Evolutionary conservation across 2,797 vertebrate genomes (phyloP).

Genomic region (Hylomyscus alleni): DNA sequence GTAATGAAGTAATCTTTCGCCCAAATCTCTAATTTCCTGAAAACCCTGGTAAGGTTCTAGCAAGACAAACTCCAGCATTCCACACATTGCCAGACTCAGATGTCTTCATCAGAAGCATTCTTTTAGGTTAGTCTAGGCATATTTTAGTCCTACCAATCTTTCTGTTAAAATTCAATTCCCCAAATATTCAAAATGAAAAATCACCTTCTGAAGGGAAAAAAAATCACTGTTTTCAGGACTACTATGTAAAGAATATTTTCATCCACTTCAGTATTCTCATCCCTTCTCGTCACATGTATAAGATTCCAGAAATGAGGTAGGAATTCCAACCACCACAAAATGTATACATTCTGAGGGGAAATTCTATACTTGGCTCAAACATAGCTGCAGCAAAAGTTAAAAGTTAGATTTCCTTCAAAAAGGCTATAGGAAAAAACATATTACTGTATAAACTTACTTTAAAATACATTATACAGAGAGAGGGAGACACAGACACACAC

Average conservation of each 20-base stretch:
- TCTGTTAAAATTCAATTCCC: conserved; percentile 5
- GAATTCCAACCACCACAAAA: neutral
- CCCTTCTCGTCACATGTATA: neutral
- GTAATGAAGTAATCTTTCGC: conserved; percentile 47
- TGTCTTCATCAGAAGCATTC: conserved; percentile 34
- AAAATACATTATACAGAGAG: neutral
- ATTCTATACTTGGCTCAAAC: conserved; percentile 36
- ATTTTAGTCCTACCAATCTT: conserved; percentile 5
- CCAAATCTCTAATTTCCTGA: conserved; percentile 73
- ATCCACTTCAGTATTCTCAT: conserved; percentile 44
- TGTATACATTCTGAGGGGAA: conserved; percentile 38
- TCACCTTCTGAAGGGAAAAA: neutral
- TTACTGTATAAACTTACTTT: neutral
- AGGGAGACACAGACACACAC: neutral
- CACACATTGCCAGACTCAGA: conserved; percentile 38
- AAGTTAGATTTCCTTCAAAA: neutral
- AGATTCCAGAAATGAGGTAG: neutral
- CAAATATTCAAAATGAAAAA: conserved; percentile 25
- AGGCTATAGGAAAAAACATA: neutral
- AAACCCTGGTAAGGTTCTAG: conserved; percentile 15
- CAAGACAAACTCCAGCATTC: conserved; percentile 52
- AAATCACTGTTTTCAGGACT: conserved; percentile 18
- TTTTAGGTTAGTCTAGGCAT: neutral
- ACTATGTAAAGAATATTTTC: conserved; percentile 31
- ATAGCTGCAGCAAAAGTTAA: neutral